These are phyloP conservation scores for Drosophila jambulina DNA, from an alignment of 1,140 invertebrate genomes.

Conservation along the genomic window DNA sequence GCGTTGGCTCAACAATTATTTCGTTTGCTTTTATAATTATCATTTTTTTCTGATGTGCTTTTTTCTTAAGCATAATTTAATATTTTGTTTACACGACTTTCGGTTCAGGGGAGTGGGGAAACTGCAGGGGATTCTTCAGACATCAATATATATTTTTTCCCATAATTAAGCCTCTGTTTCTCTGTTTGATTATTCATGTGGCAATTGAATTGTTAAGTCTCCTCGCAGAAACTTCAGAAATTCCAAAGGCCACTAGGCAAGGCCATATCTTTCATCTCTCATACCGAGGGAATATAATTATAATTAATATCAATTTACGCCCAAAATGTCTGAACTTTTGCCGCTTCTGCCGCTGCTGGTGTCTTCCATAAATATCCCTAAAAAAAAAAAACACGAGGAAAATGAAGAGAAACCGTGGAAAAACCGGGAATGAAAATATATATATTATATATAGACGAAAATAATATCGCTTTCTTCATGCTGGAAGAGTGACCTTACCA, in stretches of 20 bases:
- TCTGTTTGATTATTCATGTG: constrained; percentile 67
- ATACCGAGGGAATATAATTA: constrained; percentile 40
- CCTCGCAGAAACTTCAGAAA: background rate
- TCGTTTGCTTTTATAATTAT: constrained; percentile 39
- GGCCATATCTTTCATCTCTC: constrained; percentile 36
- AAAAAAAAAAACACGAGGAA: background rate
- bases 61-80: constrained; percentile 59
- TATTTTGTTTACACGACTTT: constrained; percentile 55
- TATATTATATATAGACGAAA: constrained; percentile 31
- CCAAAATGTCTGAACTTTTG: constrained; percentile 54
- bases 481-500: constrained; percentile 71
- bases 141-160: background rate
- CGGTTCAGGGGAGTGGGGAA: background rate
- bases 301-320: constrained; percentile 79
- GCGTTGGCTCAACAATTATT: constrained; percentile 67
- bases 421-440: constrained; percentile 1
- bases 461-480: constrained; percentile 52
- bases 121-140: constrained; percentile 7
- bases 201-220: constrained; percentile 52
- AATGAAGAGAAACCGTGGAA: background rate
- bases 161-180: constrained; percentile 35
- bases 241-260: constrained; percentile 9
- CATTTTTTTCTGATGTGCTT: background rate
- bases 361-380: constrained; percentile 37
- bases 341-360: background rate